phyloP scores from a whole-genome alignment of 2,797 vertebrate species.

The Tolypeutes matacus region DNA sequence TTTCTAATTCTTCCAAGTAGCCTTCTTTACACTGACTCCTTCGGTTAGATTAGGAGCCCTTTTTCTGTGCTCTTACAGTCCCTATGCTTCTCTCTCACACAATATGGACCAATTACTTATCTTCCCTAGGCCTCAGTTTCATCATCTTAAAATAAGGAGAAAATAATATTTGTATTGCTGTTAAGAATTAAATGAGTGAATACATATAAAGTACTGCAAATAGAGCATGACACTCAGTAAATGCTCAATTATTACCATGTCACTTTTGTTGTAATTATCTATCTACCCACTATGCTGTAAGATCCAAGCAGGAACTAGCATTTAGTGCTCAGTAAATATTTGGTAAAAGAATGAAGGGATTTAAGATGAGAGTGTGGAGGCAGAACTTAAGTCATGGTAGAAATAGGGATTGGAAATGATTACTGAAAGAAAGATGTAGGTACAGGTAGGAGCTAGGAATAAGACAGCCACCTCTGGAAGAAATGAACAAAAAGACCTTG shows the following conservation, averaged over 20 bases:
- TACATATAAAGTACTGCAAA: conserved; percentile 41
- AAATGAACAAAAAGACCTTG: not conserved
- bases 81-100: conserved; percentile 20
- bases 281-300: conserved; percentile 2
- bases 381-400: conserved; percentile 11
- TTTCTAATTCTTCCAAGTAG: conserved; percentile 45
- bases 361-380: not conserved
- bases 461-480: conserved; percentile 18
- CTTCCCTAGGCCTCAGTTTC: not conserved
- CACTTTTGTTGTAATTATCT: conserved; percentile 27
- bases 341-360: conserved; percentile 51
- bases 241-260: not conserved
- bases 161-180: not conserved
- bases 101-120: conserved; percentile 53
- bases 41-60: not conserved
- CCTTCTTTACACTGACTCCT: not conserved
- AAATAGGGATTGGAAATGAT: conserved; percentile 22
- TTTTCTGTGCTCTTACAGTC: not conserved
- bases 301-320: conserved; percentile 25
- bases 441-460: conserved; percentile 48
- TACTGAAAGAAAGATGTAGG: conserved; percentile 22
- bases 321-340: conserved; percentile 43
- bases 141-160: not conserved
- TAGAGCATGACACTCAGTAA: not conserved
- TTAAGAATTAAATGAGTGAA: conserved; percentile 54